phyloP scores from a whole-genome alignment of 1,140 invertebrate genomes.

The Neuroterus valhalla region DNA sequence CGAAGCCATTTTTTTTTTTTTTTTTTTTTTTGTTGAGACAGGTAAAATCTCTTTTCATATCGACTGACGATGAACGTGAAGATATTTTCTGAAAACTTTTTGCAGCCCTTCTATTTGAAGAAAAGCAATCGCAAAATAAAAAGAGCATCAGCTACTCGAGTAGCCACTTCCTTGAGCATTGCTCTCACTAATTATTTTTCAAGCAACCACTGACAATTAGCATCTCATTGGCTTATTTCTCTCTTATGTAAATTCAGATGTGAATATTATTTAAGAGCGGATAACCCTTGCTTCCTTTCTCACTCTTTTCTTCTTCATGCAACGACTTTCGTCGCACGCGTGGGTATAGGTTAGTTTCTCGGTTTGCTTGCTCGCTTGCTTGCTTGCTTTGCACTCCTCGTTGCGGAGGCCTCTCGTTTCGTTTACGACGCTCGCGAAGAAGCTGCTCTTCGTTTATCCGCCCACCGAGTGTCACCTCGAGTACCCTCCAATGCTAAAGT shows the following conservation, averaged over 20 bases:
- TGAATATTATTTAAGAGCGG: slow-evolving; percentile 61
- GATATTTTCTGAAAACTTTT: too few relatives aligned
- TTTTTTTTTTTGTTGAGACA: background rate
- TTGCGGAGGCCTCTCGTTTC: slow-evolving; percentile 30
- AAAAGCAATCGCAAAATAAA: background rate
- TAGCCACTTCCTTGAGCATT: slow-evolving; percentile 2
- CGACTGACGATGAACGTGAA: too few relatives aligned
- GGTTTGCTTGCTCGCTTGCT: slow-evolving; percentile 33
- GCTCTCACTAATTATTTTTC: slow-evolving; percentile 45
- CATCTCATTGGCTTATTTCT: slow-evolving; percentile 71
- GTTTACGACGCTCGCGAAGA: slow-evolving; percentile 31
- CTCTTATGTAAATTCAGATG: slow-evolving; percentile 69
- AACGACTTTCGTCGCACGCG: slow-evolving; percentile 27
- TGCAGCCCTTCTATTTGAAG: background rate
- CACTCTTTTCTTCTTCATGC: slow-evolving; percentile 19
- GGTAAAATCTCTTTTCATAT: background rate
- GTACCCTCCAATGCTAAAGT: slow-evolving; percentile 51
- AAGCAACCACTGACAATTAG: slow-evolving; percentile 66
- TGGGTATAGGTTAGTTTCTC: slow-evolving; percentile 31
- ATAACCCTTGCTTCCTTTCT: slow-evolving; percentile 33
- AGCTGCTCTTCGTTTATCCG: slow-evolving; percentile 50
- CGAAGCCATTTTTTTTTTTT: background rate
- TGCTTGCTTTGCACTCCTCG: slow-evolving; percentile 29
- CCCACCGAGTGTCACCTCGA: slow-evolving; percentile 57
- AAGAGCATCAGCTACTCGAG: too few relatives aligned